These are phyloP conservation scores for Calliphora vicina DNA, from an alignment of 1,140 invertebrate species.

Conservation along the genomic window DNA sequence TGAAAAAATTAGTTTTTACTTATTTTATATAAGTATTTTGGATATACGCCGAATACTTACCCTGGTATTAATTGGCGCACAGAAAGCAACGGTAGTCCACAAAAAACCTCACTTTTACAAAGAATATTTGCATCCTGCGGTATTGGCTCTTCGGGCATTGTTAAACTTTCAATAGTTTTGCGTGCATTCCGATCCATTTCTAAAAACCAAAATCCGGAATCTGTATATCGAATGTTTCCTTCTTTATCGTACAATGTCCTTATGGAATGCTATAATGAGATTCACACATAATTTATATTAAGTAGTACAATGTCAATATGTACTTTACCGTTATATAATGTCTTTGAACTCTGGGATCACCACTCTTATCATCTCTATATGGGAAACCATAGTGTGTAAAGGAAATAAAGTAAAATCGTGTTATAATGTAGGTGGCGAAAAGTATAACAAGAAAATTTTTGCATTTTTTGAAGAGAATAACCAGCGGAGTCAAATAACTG, in stretches of 20 bases:
- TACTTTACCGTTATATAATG: slow-evolving; percentile 57
- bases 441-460: slow-evolving; percentile 32
- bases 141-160: slow-evolving; percentile 57
- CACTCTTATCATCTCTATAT: slow-evolving; percentile 59
- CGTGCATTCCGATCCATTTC: slow-evolving; percentile 67
- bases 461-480: slow-evolving; percentile 39
- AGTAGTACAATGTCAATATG: too few relatives aligned
- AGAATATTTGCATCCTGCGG: slow-evolving; percentile 55
- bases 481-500: slow-evolving; percentile 50
- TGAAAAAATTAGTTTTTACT: too few relatives aligned
- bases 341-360: slow-evolving; percentile 62
- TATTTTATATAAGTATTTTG: too few relatives aligned
- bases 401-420: slow-evolving; percentile 48
- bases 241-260: slow-evolving; percentile 64
- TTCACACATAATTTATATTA: slow-evolving; percentile 34
- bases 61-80: slow-evolving; percentile 60
- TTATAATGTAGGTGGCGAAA: slow-evolving; percentile 37
- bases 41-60: not conserved
- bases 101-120: slow-evolving; percentile 64
- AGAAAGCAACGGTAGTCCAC: slow-evolving; percentile 68
- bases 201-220: slow-evolving; percentile 68
- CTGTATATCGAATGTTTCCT: slow-evolving; percentile 57
- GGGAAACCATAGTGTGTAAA: slow-evolving; percentile 66
- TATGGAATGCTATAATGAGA: slow-evolving; percentile 65
- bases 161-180: slow-evolving; percentile 59